Percentiles rank a stretch among this genome's conserved stretches.
Conservation (phyloP, 2,888 invertebrate species). For the Heliconius aoede region DNA sequence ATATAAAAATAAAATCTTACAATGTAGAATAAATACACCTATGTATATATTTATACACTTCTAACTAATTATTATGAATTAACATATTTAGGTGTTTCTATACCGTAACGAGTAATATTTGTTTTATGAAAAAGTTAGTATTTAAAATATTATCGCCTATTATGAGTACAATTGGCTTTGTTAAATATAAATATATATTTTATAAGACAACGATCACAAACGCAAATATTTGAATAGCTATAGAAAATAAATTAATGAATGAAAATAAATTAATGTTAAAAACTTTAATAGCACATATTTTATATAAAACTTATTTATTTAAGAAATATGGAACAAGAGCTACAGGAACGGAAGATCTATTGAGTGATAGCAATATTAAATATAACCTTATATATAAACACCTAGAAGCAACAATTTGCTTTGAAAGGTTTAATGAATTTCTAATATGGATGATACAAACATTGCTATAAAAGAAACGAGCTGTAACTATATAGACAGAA, state of each 20-base stretch:
- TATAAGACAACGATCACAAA: not conserved
- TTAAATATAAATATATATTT: conserved; percentile 1
- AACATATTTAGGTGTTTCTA: conserved; percentile 9
- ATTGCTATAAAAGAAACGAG: conserved; percentile 21
- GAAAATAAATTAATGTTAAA: not conserved
- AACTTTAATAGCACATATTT: not conserved
- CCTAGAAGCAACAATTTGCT: conserved; percentile 17
- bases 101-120: conserved; percentile 8
- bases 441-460: conserved; percentile 16
- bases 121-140: not conserved
- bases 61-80: conserved; percentile 12
- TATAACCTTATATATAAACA: conserved; percentile 16
- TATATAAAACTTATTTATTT: no score
- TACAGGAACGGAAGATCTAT: conserved; percentile 2
- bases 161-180: not conserved
- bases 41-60: conserved; percentile 24
- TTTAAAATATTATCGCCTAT: not conserved
- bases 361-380: not conserved
- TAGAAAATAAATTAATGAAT: not conserved
- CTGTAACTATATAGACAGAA: conserved; percentile 35
- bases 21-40: conserved; percentile 29
- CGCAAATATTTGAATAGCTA: not conserved
- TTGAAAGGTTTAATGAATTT: conserved; percentile 6
- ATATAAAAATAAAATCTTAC: conserved; percentile 37
- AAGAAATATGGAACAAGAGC: not conserved